Evolutionary conservation across 2,113 vertebrate species (phyloP), one percentile per base, ranked within the genome.

Genomic region (Trematomus loennbergii): DNA sequence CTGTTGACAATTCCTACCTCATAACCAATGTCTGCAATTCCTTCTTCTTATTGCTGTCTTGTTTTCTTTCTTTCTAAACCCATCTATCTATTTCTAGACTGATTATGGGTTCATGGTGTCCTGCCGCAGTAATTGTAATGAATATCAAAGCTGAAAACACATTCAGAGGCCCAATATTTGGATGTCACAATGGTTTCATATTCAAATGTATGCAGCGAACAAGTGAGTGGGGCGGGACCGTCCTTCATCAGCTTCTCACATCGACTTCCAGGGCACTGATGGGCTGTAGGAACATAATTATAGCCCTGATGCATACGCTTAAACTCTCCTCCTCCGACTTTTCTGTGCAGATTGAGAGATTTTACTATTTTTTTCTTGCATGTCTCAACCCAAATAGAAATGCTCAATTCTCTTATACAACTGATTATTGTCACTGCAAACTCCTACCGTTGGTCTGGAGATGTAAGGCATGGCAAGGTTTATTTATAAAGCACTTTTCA

Each of bases 241-340:
- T 74, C 60, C 67, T 83, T 83, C 72, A 79, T 83, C 74, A 65
- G 46, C n/a, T 62, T 45, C 82, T 74, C 71, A 77, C 57, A 81
- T 87, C 75, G 50, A 4, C 78, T 15, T 85, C 84, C 64, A 49
- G 54, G 68, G 72, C 64, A 48, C 70, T 70, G 62, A 78, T 75
- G 84, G 78, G 69, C 55, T 81, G 79, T 83, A 64, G 82, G 74
- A 87, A 77, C 60, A 77, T 87, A 87, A 90, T 90, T 88, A 90
- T 63, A 71, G 84, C 50, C 54, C 77, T 79, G 74, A 74, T 82
- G 81, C 60, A 60, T 55, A 50, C 43, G 25, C 50, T 83, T 79
- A 70, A 81, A 87, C 60, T 82, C 73, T 69, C 54, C 84, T 78
- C 79, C 84, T 75, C 57, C 20, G n/a, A n/a, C 50, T 50, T 46